Conservation (phyloP, 1,140 invertebrate species). For the Adoxophyes honmai region DNA sequence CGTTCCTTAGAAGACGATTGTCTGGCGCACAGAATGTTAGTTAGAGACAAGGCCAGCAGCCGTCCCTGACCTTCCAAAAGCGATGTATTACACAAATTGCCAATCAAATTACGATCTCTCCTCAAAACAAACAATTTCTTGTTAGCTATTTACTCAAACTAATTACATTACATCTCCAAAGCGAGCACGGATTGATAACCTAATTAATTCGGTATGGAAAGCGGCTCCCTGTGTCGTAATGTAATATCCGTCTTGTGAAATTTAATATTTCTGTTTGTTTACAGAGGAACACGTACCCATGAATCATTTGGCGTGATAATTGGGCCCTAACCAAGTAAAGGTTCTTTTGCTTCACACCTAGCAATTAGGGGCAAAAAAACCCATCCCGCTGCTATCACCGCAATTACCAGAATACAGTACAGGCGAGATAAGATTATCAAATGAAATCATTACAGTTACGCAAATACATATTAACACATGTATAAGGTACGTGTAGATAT, state of each 20-base stretch:
- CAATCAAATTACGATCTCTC: not conserved
- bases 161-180: not conserved
- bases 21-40: not conserved
- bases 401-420: not conserved
- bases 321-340: constrained; percentile 24
- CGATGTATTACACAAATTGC: not conserved
- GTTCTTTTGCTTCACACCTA: constrained; percentile 25
- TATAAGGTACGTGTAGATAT: not conserved
- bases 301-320: constrained; percentile 26
- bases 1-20: not conserved
- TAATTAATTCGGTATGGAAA: not conserved
- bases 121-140: not conserved
- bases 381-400: not conserved
- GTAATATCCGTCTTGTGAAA: not conserved
- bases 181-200: not conserved
- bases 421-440: constrained; percentile 3
- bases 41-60: not conserved
- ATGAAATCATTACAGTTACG: constrained; percentile 6
- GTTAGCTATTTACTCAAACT: not conserved
- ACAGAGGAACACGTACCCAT: constrained; percentile 19
- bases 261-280: constrained; percentile 12
- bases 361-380: constrained; percentile 3
- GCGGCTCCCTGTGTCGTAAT: not conserved
- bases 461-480: constrained; percentile 9
- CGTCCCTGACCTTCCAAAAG: not conserved